Conservation (phyloP, 2,113 vertebrate species). For the Pampusana beccarii region DNA sequence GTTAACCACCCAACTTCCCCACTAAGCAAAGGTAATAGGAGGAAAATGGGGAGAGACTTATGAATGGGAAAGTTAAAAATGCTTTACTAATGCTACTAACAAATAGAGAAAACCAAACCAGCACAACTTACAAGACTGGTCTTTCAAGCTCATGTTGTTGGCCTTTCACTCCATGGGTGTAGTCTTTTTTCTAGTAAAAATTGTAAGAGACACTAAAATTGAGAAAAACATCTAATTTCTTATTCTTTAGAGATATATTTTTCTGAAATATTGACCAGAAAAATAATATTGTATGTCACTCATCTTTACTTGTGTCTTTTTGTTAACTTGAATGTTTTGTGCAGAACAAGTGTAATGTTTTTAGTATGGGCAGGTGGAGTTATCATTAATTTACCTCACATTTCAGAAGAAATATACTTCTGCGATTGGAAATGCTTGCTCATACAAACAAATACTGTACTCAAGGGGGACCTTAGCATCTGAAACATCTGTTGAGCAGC, state of each 20-base stretch:
- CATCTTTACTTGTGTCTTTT: neutral
- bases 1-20: too few relatives aligned
- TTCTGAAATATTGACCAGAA: neutral
- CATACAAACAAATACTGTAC: neutral
- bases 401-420: neutral
- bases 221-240: neutral
- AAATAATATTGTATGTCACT: neutral
- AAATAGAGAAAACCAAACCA: too few relatives aligned
- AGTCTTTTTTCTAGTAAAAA: neutral
- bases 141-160: neutral
- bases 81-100: too few relatives aligned
- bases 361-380: neutral
- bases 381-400: neutral
- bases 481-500: conserved; percentile 25
- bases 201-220: neutral
- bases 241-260: neutral
- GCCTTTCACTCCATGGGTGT: neutral
- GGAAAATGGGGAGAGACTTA: too few relatives aligned
- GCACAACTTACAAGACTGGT: neutral
- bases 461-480: neutral
- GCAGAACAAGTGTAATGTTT: neutral
- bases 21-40: too few relatives aligned
- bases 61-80: too few relatives aligned
- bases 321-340: neutral
- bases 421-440: neutral